These are phyloP conservation scores for Phalera bucephala DNA, from an alignment of 2,888 invertebrate genomes.

Conservation along the genomic window DNA sequence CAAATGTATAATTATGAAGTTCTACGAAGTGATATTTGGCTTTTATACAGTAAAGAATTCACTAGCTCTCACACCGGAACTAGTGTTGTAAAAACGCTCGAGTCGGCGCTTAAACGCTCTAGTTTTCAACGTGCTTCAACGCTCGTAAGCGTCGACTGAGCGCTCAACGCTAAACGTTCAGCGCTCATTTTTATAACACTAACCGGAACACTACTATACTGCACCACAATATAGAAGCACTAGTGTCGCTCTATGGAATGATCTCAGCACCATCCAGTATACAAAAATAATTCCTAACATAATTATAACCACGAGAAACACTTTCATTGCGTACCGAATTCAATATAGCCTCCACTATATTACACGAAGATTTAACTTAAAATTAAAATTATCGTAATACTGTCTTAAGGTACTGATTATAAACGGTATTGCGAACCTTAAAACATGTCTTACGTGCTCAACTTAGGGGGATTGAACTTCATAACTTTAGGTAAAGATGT, in stretches of 20 bases:
- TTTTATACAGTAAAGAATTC: constrained; percentile 49
- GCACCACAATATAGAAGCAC: constrained; percentile 38
- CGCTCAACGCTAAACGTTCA: too few relatives aligned
- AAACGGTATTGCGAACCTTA: constrained; percentile 57
- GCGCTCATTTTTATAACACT: too few relatives aligned
- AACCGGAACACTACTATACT: constrained; percentile 27
- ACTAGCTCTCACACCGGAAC: constrained; percentile 35
- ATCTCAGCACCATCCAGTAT: constrained; percentile 48
- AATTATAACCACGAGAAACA: constrained; percentile 33
- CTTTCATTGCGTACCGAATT: constrained; percentile 45
- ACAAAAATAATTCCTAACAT: constrained; percentile 19
- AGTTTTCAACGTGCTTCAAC: too few relatives aligned
- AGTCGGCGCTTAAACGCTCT: too few relatives aligned
- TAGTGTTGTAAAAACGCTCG: too few relatives aligned
- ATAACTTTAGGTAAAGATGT: constrained; percentile 73
- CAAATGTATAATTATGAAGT: constrained; percentile 47
- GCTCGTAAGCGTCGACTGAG: too few relatives aligned
- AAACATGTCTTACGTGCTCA: constrained; percentile 55
- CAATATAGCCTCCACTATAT: constrained; percentile 68
- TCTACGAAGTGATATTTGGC: constrained; percentile 62
- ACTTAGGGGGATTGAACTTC: constrained; percentile 48
- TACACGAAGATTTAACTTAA: constrained; percentile 53
- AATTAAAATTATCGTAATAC: constrained; percentile 63
- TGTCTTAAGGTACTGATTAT: constrained; percentile 64
- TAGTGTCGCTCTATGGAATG: constrained; percentile 58